Evolutionary conservation across 2,113 vertebrate species (phyloP), one percentile per base, ranked within the genome.

Genomic region (Onychostruthus taczanowskii): DNA sequence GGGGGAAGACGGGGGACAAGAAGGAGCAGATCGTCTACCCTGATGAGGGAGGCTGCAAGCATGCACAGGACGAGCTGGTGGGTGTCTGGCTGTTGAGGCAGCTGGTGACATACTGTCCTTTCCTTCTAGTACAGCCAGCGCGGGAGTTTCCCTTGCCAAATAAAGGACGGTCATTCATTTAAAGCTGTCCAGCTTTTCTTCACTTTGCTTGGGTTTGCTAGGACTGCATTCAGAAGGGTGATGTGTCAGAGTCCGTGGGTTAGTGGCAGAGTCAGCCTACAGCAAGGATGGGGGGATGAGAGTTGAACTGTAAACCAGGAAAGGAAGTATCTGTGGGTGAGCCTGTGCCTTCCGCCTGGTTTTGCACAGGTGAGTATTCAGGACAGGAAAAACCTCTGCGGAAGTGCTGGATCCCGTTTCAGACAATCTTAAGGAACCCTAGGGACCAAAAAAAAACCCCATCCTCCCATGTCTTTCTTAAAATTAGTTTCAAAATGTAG

Each of bases 11-110:
- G 0, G 49, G 16, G 4, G 39, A 35, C 37, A 81, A 52, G 56
- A 90, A 85, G 21, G 24, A 89, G 17, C 95, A 26, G 8, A 81
- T 77, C 30, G 46, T 90, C 78, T 91, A 97, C 33, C 98, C 97
- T 0, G 98, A 99, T 0, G 95, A 95, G 0, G 99, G 98, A 7
- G 99, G 99, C 90, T 99, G 99, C 89, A 95, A 76, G 3, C 98
- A 99, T 6, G 83, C 94, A 3, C 95, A 95, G 5, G 95, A 97
- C 0, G 96, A 98, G 31, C 87, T 98, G 98, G 99, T 99, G 93
- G 44, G 98, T 90, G 6, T 44, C 28, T 35, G 43, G 35, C 26
- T 28, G 14, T 18, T 7, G 67, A 28, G 5, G 8, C 49, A 24
- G 53, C 78, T 59, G 27, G 20, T 30, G 53, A 8, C 35, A 44